These are phyloP conservation scores for Agapornis canus DNA, from an alignment of 2,797 vertebrate species.

Conservation along the genomic window DNA sequence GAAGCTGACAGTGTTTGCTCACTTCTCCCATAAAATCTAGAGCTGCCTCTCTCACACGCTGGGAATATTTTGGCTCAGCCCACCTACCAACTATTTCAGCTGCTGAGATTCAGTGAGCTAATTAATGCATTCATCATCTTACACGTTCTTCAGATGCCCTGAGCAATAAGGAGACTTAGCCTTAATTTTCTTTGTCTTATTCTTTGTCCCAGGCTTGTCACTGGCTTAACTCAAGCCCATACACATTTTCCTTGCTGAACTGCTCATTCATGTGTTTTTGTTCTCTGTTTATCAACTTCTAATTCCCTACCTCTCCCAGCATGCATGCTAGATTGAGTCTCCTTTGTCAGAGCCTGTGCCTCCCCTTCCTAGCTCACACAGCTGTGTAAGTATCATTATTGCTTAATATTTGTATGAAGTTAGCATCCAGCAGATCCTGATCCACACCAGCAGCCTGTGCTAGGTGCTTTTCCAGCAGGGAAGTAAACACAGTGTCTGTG, in stretches of 20 bases:
- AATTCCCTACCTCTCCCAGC: neutral
- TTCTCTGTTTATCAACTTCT: neutral
- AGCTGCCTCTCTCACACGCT: constrained; percentile 18
- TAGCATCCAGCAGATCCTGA: neutral
- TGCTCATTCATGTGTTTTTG: neutral
- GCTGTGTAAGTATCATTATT: neutral
- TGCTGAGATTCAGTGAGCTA: constrained; percentile 1
- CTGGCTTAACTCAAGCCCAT: neutral
- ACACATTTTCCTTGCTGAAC: neutral
- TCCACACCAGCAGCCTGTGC: neutral
- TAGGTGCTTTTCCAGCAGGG: neutral
- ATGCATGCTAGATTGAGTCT: neutral
- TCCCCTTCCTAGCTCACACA: neutral
- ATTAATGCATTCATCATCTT: neutral
- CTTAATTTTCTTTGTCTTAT: neutral
- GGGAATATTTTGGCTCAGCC: constrained; percentile 39
- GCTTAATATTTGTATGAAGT: neutral
- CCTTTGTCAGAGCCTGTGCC: neutral
- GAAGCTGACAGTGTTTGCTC: neutral
- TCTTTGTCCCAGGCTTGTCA: neutral
- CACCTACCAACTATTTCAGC: constrained; percentile 47
- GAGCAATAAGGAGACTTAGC: neutral
- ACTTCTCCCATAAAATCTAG: neutral
- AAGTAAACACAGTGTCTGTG: neutral
- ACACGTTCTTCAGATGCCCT: neutral